Conservation (phyloP, 2,888 invertebrate species). For the Rutpela maculata region DNA sequence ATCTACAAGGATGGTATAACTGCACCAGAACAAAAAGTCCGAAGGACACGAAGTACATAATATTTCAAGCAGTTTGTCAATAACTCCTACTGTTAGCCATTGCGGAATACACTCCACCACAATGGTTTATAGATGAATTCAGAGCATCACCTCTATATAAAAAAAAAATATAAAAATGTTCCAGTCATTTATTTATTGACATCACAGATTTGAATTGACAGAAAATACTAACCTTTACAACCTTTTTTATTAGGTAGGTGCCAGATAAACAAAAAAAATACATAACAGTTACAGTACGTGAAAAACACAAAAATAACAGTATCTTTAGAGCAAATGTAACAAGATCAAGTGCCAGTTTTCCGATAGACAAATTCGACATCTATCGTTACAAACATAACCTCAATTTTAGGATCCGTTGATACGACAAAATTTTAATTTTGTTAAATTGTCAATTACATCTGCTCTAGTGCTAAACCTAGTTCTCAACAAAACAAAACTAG, state of each 20-base stretch:
- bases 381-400: neutral
- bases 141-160: no score
- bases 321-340: conserved; percentile 25
- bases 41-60: no score
- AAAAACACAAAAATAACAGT: conserved; percentile 41
- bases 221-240: conserved; percentile 71
- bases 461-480: conserved; percentile 17
- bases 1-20: no score
- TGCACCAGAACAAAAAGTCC: no score
- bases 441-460: conserved; percentile 16
- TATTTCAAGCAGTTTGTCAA: no score
- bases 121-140: no score
- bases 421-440: neutral
- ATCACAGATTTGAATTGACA: conserved; percentile 73
- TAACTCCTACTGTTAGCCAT: no score
- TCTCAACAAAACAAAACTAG: conserved; percentile 26
- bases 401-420: neutral
- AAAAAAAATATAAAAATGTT: conserved; percentile 31
- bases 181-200: conserved; percentile 66
- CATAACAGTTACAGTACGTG: conserved; percentile 52
- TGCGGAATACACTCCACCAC: no score
- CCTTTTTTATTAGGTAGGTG: conserved; percentile 61
- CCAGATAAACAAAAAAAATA: conserved; percentile 53
- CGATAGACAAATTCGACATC: neutral
- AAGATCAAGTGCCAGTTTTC: neutral